These are phyloP conservation scores for Anthrax anthrax DNA, from an alignment of 2,888 invertebrate genomes.

Conservation along the genomic window DNA sequence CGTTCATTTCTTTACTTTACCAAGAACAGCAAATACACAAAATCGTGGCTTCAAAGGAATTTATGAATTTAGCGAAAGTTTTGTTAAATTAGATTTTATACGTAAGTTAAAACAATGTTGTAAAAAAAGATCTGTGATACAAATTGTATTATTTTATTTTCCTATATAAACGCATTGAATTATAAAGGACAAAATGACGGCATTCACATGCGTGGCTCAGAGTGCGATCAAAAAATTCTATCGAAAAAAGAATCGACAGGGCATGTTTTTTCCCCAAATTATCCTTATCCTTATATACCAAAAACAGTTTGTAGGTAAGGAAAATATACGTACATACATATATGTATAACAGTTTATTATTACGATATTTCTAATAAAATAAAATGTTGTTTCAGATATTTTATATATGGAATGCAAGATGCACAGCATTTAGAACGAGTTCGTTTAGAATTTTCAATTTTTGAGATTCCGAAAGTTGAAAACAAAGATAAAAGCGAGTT, in stretches of 20 bases:
- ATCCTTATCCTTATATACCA: constrained; percentile 87
- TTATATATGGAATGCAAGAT: constrained; percentile 97
- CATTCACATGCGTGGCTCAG: constrained; percentile 90
- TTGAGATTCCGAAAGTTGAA: constrained; percentile 74
- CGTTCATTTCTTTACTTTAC: constrained; percentile 82
- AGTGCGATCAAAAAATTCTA: constrained; percentile 96
- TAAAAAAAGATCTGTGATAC: too few relatives aligned
- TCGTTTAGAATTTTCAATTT: constrained; percentile 71
- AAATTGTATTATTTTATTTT: not conserved
- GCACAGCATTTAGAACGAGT: constrained; percentile 91
- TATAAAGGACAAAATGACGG: constrained; percentile 70
- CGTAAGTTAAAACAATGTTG: constrained; percentile 32
- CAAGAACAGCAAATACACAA: constrained; percentile 84
- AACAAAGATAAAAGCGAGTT: constrained; percentile 60
- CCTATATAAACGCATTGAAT: too few relatives aligned
- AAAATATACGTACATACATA: too few relatives aligned
- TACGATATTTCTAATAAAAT: not conserved
- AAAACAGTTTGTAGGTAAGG: constrained; percentile 83
- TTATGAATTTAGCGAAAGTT: constrained; percentile 96
- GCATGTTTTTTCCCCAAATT: constrained; percentile 89
- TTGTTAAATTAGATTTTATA: constrained; percentile 88
- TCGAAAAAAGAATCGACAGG: constrained; percentile 88
- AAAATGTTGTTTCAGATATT: constrained; percentile 48
- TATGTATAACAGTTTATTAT: too few relatives aligned
- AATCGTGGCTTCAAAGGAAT: constrained; percentile 97